Percentiles rank a stretch among this genome's conserved stretches.
Evolutionary conservation across 2,797 vertebrate species (phyloP).

Genomic region (Lepidocolaptes lacrymiger): DNA sequence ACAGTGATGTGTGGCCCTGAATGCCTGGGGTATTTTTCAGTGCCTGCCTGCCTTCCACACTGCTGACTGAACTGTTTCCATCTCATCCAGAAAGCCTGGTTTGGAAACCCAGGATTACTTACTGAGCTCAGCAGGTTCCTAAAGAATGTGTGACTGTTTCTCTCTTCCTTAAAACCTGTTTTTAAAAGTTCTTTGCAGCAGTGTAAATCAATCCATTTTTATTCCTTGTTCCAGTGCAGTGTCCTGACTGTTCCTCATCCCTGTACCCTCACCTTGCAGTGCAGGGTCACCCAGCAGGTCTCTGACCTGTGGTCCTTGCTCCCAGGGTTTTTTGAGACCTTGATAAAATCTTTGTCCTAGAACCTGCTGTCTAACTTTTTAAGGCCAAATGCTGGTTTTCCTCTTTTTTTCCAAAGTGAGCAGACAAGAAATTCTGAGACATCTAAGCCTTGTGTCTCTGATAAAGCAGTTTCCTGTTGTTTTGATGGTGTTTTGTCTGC

Average conservation of each 20-base stretch:
- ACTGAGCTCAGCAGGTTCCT: neutral
- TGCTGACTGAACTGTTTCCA: neutral
- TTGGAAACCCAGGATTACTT: neutral
- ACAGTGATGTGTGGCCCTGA: neutral
- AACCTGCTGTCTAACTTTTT: neutral
- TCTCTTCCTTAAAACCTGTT: neutral
- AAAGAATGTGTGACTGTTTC: neutral
- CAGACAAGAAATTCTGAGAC: neutral
- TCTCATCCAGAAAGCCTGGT: neutral
- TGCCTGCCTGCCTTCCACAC: neutral
- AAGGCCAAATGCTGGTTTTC: neutral
- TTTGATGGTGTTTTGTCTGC: neutral
- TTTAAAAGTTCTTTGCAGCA: neutral
- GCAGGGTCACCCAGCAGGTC: neutral
- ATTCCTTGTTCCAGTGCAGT: neutral
- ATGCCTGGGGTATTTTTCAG: neutral
- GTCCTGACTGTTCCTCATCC: neutral
- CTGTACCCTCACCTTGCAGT: neutral
- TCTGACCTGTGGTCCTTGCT: neutral
- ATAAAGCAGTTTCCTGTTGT: neutral
- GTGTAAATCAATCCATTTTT: neutral
- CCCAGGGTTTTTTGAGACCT: neutral
- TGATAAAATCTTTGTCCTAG: neutral
- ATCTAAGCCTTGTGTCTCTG: neutral
- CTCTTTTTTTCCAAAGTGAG: neutral